Percentiles rank a stretch among this genome's conserved stretches.
phyloP scores from a whole-genome alignment of 2,888 invertebrate genomes.

The Apoda limacodes region DNA sequence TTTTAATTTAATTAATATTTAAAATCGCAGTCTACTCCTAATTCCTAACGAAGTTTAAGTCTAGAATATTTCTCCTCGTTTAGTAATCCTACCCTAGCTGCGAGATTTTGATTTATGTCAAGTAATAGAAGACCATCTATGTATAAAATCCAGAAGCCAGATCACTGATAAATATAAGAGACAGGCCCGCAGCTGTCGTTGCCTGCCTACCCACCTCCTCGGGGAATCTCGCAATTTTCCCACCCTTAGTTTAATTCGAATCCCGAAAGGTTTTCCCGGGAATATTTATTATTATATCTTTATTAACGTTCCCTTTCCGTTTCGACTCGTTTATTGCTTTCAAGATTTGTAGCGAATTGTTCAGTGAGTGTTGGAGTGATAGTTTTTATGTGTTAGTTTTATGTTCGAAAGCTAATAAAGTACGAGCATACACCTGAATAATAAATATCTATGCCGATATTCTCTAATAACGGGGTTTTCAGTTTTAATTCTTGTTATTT shows the following conservation, averaged over 20 bases:
- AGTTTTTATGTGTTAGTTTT: slow-evolving; percentile 44
- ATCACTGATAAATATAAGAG: slow-evolving; percentile 62
- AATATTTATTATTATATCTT: slow-evolving; percentile 68
- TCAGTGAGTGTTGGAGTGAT: slow-evolving; percentile 31
- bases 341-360: slow-evolving; percentile 44
- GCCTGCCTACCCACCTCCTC: slow-evolving; percentile 39
- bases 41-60: no score
- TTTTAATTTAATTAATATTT: no score
- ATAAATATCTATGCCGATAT: no score
- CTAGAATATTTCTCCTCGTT: no score
- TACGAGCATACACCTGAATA: slow-evolving; percentile 44
- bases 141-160: slow-evolving; percentile 37
- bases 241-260: slow-evolving; percentile 65
- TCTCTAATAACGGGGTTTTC: no score
- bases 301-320: slow-evolving; percentile 54
- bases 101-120: no score
- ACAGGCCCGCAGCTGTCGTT: slow-evolving; percentile 59
- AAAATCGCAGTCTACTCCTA: no score
- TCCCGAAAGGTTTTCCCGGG: slow-evolving; percentile 58
- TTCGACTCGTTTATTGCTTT: slow-evolving; percentile 48
- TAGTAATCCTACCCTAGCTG: no score
- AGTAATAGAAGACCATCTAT: no score
- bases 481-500: no score
- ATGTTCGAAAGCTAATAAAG: slow-evolving; percentile 43
- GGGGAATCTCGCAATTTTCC: slow-evolving; percentile 63